Evolutionary conservation across 2,797 vertebrate genomes (phyloP), one percentile per base, ranked within the genome.

Genomic region (Acipenser ruthenus): DNA sequence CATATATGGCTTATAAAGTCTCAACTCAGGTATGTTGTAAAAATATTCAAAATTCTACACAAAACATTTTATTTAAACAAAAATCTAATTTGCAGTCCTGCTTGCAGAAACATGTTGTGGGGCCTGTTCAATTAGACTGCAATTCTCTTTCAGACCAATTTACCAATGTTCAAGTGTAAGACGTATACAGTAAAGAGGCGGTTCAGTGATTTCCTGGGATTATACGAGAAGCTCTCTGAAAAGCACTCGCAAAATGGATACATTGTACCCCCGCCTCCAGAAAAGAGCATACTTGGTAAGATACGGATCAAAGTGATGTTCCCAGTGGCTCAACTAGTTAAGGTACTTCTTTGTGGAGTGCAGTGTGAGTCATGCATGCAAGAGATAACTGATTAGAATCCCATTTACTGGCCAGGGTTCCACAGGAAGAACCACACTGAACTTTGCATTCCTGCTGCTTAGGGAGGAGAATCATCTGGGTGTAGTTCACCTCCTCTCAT

Each of bases 161-260:
- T 99, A 79, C 75, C 93, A 0, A 92, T 99, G 91, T 99, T 99
- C 84, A 92, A 90, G 79, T 94, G 72, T 81, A 94, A 92, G 75
- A 89, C 89, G 1, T 95, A 97, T 62, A 91, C 91, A 0, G 97
- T 98, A 65, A 94, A 91, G 73, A 89, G 97, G 72, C 92, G 97
- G 75, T 99, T 98, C 87, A 99, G 97, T 72, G 97, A 99, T 83
- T 99, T 99, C 78, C 85, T 99, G 59, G 97, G 96, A 71, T 89
- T 99, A 61, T 97, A 96, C 12, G 94, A 99, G 83, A 98, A 98
- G 78, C 86, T 99, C 3, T 93, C 86, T 0, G 97, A 98, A 78
- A 99, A 99, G 67, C 95, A 98, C 2, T 85, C 92, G 18, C 93
- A 93, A 60, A 95, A 92, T 0, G 97, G 97, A 48, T 90, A 89